These are phyloP conservation scores for Graptemys geographica DNA, from an alignment of 2,797 vertebrate species.

Conservation along the genomic window DNA sequence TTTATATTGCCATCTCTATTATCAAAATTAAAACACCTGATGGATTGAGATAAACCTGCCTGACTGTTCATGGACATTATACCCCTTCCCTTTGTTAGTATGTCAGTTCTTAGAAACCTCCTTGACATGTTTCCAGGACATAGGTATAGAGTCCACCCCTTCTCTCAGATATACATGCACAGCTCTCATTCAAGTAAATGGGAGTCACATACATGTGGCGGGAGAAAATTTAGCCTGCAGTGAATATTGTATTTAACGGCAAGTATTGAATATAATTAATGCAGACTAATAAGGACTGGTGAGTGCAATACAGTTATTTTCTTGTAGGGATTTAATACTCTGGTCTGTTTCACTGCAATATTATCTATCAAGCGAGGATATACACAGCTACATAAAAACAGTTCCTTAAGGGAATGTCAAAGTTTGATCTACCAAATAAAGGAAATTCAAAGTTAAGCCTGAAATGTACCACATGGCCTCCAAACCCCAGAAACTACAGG, in stretches of 20 bases:
- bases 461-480: constrained; percentile 78
- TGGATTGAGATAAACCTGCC: background rate
- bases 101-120: background rate
- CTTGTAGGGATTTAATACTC: constrained; percentile 67
- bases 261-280: constrained; percentile 69
- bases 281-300: constrained; percentile 54
- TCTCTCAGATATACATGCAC: background rate
- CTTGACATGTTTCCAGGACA: constrained; percentile 25
- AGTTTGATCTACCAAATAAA: constrained; percentile 77
- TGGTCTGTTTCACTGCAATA: constrained; percentile 53
- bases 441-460: constrained; percentile 80
- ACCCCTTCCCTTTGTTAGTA: constrained; percentile 48
- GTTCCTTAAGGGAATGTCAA: constrained; percentile 75
- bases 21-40: background rate
- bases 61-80: background rate
- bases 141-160: background rate
- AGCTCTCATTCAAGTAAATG: constrained; percentile 51
- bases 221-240: constrained; percentile 55
- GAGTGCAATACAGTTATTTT: constrained; percentile 53
- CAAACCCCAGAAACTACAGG: constrained; percentile 65
- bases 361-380: constrained; percentile 73
- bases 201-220: background rate
- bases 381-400: constrained; percentile 26
- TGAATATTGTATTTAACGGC: constrained; percentile 64
- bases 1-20: background rate